phyloP scores from a whole-genome alignment of 2,113 vertebrate genomes.

The Terrapene triunguis region DNA sequence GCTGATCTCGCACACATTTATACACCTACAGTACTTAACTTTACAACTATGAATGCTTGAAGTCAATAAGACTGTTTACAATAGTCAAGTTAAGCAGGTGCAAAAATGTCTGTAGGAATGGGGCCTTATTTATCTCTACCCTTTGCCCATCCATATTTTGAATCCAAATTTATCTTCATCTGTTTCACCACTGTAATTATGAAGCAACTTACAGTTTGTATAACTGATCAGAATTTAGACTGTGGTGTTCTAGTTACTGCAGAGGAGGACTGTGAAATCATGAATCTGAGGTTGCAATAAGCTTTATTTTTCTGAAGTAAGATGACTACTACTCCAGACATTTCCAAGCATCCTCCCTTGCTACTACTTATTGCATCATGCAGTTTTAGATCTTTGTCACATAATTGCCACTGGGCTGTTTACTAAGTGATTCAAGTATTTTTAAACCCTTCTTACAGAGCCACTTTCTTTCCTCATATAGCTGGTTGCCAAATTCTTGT shows the following conservation, averaged over 20 bases:
- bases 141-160: neutral
- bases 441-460: neutral
- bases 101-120: neutral
- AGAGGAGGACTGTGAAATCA: neutral
- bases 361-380: neutral
- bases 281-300: rapidly evolving
- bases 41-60: neutral
- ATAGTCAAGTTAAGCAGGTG: neutral
- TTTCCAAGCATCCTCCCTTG: neutral
- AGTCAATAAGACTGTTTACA: neutral
- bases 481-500: neutral
- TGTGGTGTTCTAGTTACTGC: rapidly evolving
- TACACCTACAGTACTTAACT: neutral
- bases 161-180: neutral
- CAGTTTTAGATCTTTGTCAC: neutral
- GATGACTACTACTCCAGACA: rapidly evolving
- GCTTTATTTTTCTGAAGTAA: slow-evolving; percentile 6
- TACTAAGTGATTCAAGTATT: neutral
- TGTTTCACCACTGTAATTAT: neutral
- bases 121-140: neutral
- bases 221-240: neutral
- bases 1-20: neutral
- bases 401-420: neutral
- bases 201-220: neutral
- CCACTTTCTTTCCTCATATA: neutral